Base-by-base conservation (phyloP, 2,797 vertebrate species). In the Zonotrichia albicollis region DNA sequence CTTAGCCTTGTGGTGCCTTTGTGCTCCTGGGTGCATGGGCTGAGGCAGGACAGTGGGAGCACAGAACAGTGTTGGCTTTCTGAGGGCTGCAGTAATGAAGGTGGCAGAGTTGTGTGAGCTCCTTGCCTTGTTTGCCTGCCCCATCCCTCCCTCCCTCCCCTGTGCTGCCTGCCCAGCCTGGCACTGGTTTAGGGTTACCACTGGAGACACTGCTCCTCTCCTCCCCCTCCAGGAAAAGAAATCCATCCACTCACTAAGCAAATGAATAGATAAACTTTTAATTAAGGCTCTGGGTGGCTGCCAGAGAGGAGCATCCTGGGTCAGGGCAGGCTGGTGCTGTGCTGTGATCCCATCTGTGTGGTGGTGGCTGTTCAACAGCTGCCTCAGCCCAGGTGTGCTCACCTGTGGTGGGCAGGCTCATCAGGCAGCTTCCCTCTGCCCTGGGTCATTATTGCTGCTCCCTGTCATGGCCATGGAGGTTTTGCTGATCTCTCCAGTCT, bases 401-500 rank as follows among this genome's bases (percentile, higher is more conserved):
- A 5, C 3, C 45, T 4, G 0, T 26, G 70, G 16, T 19, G 60
- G 40, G 19, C 25, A 64, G n/a, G 27, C 61, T 51, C 76, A 16
- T 6, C 53, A 38, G 80, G 45, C 32, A 46, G 13, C 42, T 80
- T 42, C 13, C 26, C 6, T 17, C 12, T 5, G 38, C 22, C 51
- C 13, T 1, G 6, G 48, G 36, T 29, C 7, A 2, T 58, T 14
- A 38, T 57, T 74, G 53, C 67, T 80, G n/a, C 22, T 65, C 58
- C 18, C 16, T 58, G 46, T 30, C 43, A 3, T 1, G 5, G 23
- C 66, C 30, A 14, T 0, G 0, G 66, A 60, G 53, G 19, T 80
- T 60, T 9, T 57, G 21, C 34, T 76, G 53, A 19, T 85, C 29
- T 3, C 1, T 73, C 48, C 3, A 3, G 9, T 38, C 26, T 90